Base-by-base conservation (phyloP, 2,888 invertebrate genomes). In the Lapara coniferarum region DNA sequence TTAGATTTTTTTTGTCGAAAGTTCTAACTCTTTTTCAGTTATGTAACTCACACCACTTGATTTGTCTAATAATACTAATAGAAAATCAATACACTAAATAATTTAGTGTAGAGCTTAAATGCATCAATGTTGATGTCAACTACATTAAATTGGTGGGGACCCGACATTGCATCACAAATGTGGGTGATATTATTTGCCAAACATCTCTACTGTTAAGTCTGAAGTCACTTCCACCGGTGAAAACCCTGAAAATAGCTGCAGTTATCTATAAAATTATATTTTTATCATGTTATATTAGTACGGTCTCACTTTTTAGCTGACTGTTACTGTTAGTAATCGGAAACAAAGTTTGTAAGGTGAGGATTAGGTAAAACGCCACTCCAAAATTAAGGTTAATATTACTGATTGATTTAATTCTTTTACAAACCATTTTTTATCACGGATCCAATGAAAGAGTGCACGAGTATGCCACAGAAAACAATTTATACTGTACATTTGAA, bases 261-360 rank as follows among this genome's bases (percentile, higher is more conserved):
- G 85, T 82, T 85, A 85, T 80, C 71, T 81, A 86, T 86, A 86
- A 85, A 86, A 85, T 84, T 84, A 83, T 77, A 83, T 77, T 72
- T 75, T 73, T 71, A 74, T 71, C 72, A 53, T 67, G 37, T 37
- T 37, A 69, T 72, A 85, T 87, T 87, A 88, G 86, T 86, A 79
- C 74, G 75, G 72, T 78, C 77, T 78, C 76, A 79, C 70, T 75
- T 77, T 79, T 63, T 63, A 77, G 78, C 75, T 79, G 71, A 69
- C 74, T 68, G 72, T 80, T 82, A 78, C 71, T 72, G 78, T 83
- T 82, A 83, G 78, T 79, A 59, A 66, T 16, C 49, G 63, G 63
- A 63, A 63, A 63, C 77, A 80, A 77, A 75, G 75, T 69, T 69
- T 73, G 77, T 81, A 81, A 78, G 71, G 72, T 77, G 66, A 75